These are phyloP conservation scores for Lacerta viridis DNA, from an alignment of 2,797 vertebrate species.

Conservation along the genomic window DNA sequence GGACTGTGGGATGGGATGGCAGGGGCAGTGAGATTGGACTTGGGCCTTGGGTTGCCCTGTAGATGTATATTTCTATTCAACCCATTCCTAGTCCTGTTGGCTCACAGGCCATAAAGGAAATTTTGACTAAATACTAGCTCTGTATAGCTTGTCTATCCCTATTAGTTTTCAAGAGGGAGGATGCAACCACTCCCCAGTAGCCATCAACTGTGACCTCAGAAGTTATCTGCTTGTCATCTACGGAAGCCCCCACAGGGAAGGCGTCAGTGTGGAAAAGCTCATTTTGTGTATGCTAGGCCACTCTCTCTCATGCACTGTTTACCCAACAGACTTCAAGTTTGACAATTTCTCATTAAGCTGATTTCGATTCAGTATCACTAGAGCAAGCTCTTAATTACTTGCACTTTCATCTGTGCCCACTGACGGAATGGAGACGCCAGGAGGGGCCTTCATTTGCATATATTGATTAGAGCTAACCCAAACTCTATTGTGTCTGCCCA, in stretches of 20 bases:
- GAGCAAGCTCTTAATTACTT: conserved; percentile 50
- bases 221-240: not conserved
- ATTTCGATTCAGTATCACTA: conserved; percentile 39
- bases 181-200: not conserved
- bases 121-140: not conserved
- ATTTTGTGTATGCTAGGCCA: not conserved
- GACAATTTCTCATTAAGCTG: conserved; percentile 48
- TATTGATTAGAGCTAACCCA: conserved; percentile 42
- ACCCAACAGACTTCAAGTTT: conserved; percentile 36
- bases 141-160: not conserved
- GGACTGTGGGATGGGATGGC: not conserved
- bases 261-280: not conserved
- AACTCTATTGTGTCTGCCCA: conserved; percentile 44
- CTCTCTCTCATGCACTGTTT: not conserved
- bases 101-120: not conserved
- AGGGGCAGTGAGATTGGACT: too few relatives aligned
- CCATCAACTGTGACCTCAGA: conserved; percentile 1
- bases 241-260: not conserved
- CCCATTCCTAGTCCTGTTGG: not conserved
- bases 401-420: conserved; percentile 51
- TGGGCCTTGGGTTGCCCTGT: not conserved
- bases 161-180: not conserved
- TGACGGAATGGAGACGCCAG: conserved; percentile 27
- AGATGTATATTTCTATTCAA: not conserved
- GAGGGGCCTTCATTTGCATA: conserved; percentile 50